Evolutionary conservation across 2,888 invertebrate genomes (phyloP), one percentile per base, ranked within the genome.

Genomic region (Amphipoea lucens): DNA sequence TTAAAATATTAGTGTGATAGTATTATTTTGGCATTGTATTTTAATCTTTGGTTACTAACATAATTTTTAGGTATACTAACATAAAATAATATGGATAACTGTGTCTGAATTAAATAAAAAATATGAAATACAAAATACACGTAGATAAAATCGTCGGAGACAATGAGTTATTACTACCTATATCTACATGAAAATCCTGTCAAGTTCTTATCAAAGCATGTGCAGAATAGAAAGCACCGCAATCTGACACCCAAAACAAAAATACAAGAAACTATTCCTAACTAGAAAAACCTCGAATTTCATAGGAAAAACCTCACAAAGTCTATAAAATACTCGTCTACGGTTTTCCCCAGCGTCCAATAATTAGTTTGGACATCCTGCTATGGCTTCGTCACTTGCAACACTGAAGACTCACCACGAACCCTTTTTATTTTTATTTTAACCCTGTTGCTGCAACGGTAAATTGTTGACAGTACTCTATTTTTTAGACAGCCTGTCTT

Each of bases 361-460:
- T 90, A 90, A 89, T 90, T 90, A 90, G 90, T 90, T 90, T 83
- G 76, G 81, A 72, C 73, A 81, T 65, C 74, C 79, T 67, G 83
- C 80, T 74, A 76, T 72, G 71, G 74, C 82, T 83, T 85, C 81
- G 74, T 87, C 88, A 85, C 85, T 84, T 57, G 75, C 84, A 81
- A 83, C 80, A 80, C 77, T 75, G 79, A 76, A 67, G 51, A 63
- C 29, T 17, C 73, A 76, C 78, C 66, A 20, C 68, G 48, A 51
- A 70, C 6, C 14, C 62, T 71, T 87, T 81, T 72, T 80, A 69
- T 78, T 82, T 51, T 75, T 65, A 60, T 70, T 65, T 36, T 5
- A 79, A 79, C 79, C 71, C 71, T 65, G 79, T 83, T 79, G 79
- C 57, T 83, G 63, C 63, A 12, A 68, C 73, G 57, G 62, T 66